phyloP scores from a whole-genome alignment of 2,888 invertebrate genomes.

The Leptogaster cylindrica region DNA sequence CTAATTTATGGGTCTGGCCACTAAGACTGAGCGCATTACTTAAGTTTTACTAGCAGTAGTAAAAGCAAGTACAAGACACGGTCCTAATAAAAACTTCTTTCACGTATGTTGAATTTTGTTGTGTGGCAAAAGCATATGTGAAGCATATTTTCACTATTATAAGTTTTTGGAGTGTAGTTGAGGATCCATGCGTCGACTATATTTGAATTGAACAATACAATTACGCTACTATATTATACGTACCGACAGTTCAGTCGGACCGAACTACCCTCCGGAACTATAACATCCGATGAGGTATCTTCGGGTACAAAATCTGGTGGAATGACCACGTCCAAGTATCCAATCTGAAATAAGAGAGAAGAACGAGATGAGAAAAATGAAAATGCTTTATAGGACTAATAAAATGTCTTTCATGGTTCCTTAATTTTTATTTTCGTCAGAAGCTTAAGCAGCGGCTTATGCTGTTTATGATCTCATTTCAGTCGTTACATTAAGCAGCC shows the following conservation, averaged over 20 bases:
- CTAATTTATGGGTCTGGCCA: constrained; percentile 43
- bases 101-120: constrained; percentile 39
- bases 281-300: constrained; percentile 88
- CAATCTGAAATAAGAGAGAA: constrained; percentile 70
- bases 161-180: constrained; percentile 7
- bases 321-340: constrained; percentile 82
- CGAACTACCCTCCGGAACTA: constrained; percentile 83
- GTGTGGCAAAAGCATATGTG: constrained; percentile 21
- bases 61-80: constrained; percentile 44
- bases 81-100: constrained; percentile 45
- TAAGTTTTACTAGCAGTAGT: constrained; percentile 46
- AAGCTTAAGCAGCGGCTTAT: constrained; percentile 33
- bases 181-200: background rate
- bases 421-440: constrained; percentile 32
- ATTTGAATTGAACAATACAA: constrained; percentile 4
- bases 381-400: constrained; percentile 44
- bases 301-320: constrained; percentile 90
- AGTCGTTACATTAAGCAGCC: constrained; percentile 24
- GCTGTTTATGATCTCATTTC: constrained; percentile 30
- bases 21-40: constrained; percentile 42
- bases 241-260: constrained; percentile 69
- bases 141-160: constrained; percentile 37
- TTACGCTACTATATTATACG: constrained; percentile 48
- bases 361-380: constrained; percentile 40
- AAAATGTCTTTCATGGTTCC: constrained; percentile 42